Conservation (phyloP, 2,888 invertebrate genomes). For the Isoperla grammatica region DNA sequence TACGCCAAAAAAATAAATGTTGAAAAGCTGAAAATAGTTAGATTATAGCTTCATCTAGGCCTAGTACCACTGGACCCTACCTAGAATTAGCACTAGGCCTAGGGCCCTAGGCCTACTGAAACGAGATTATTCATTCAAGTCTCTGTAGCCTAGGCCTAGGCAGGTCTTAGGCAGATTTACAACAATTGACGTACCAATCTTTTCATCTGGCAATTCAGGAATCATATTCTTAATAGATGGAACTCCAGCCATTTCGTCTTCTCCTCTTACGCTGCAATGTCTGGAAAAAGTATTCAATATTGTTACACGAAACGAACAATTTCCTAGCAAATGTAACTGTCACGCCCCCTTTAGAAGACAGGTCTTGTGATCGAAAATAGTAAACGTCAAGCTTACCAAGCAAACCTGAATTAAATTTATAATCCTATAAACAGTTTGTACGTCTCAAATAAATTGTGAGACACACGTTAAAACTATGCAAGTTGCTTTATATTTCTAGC, state of each 20-base stretch:
- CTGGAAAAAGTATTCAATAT: conserved; percentile 46
- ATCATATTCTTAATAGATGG: conserved; percentile 62
- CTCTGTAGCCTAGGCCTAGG: not conserved
- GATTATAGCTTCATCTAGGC: too few species aligned
- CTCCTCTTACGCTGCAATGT: not conserved
- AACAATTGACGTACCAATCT: conserved; percentile 62
- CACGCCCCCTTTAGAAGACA: conserved; percentile 11
- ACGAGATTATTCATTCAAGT: too few species aligned
- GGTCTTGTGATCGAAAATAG: conserved; percentile 9
- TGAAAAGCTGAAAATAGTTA: too few species aligned
- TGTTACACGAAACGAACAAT: conserved; percentile 46
- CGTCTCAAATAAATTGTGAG: too few species aligned
- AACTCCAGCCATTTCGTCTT: conserved; percentile 18
- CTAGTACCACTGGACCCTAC: too few species aligned
- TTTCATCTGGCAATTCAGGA: conserved; percentile 72
- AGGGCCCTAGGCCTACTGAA: too few species aligned
- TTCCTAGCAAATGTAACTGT: conserved; percentile 6
- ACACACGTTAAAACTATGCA: too few species aligned
- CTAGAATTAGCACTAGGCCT: too few species aligned
- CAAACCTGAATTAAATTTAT: not conserved
- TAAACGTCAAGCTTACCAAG: not conserved
- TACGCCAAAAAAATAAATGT: too few species aligned
- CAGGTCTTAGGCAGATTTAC: conserved; percentile 4
- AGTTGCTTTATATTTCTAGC: too few species aligned
- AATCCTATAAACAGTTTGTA: too few species aligned